These are phyloP conservation scores for Gasteruption jaculator DNA, from an alignment of 2,888 invertebrate genomes.

Conservation along the genomic window DNA sequence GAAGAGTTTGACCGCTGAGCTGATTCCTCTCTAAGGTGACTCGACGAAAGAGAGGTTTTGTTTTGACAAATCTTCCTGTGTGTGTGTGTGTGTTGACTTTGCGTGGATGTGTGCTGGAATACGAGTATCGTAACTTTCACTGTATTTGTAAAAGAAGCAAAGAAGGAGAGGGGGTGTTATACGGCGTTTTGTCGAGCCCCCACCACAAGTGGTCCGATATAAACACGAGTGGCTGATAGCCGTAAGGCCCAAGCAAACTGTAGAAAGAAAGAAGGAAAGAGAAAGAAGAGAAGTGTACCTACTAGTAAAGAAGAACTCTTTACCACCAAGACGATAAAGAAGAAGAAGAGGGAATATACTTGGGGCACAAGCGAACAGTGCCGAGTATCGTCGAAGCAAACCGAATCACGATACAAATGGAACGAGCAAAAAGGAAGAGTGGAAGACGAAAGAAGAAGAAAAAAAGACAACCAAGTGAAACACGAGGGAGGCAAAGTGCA, in stretches of 20 bases:
- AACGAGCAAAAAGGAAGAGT: constrained; percentile 29
- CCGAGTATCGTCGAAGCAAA: constrained; percentile 30
- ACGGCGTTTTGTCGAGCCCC: constrained; percentile 32
- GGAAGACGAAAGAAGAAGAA: constrained; percentile 15
- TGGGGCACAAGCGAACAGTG: constrained; percentile 23
- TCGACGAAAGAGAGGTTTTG: constrained; percentile 43
- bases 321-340: constrained; percentile 12
- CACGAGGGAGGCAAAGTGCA: constrained; percentile 44
- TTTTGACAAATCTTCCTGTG: constrained; percentile 44
- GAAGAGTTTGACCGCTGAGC: too few species aligned
- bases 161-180: constrained; percentile 20
- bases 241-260: constrained; percentile 30
- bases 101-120: too few species aligned
- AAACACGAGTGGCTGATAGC: constrained; percentile 49
- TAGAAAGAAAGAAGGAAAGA: constrained; percentile 11
- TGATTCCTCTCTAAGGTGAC: too few species aligned
- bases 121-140: too few species aligned
- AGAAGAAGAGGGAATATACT: constrained; percentile 19
- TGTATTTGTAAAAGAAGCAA: constrained; percentile 7
- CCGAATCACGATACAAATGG: constrained; percentile 38
- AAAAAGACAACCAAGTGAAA: constrained; percentile 35
- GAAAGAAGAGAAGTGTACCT: constrained; percentile 16
- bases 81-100: constrained; percentile 13
- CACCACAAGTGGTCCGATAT: constrained; percentile 36
- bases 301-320: too few species aligned